phyloP scores from a whole-genome alignment of 53 echinoderm and acorn worm genomes.

The Antedon mediterranea region DNA sequence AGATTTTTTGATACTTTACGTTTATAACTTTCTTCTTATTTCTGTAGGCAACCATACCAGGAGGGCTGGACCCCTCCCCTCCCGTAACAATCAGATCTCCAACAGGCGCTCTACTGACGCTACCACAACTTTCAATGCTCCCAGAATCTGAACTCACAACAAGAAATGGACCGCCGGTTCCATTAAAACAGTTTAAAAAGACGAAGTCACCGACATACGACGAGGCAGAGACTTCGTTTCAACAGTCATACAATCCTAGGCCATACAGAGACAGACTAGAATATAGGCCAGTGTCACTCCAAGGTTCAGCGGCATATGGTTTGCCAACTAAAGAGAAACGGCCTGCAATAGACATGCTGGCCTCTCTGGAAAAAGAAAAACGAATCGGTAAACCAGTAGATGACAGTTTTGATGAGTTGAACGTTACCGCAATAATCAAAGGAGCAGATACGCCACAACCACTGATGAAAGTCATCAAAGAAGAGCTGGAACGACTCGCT shows the following conservation, averaged over 20 bases:
- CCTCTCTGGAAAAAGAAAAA: slow-evolving; percentile 20
- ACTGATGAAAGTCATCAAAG: slow-evolving; percentile 23
- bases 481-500: slow-evolving; percentile 32
- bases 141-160: background rate
- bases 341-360: slow-evolving; percentile 19
- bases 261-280: background rate
- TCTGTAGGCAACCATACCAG: background rate
- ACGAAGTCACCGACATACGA: background rate
- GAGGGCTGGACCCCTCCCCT: background rate
- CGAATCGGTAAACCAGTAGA: slow-evolving; percentile 27
- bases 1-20: no score
- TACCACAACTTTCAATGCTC: background rate
- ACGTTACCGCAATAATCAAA: slow-evolving; percentile 13
- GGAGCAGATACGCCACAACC: slow-evolving; percentile 8
- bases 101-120: background rate
- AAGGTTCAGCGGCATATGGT: background rate
- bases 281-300: background rate
- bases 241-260: background rate
- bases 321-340: background rate
- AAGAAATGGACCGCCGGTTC: background rate
- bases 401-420: slow-evolving; percentile 46
- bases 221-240: slow-evolving; percentile 9
- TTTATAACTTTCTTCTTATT: background rate
- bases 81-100: background rate
- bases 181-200: background rate